Conservation (phyloP, 2,113 vertebrate species). For the Oreamnos americanus region DNA sequence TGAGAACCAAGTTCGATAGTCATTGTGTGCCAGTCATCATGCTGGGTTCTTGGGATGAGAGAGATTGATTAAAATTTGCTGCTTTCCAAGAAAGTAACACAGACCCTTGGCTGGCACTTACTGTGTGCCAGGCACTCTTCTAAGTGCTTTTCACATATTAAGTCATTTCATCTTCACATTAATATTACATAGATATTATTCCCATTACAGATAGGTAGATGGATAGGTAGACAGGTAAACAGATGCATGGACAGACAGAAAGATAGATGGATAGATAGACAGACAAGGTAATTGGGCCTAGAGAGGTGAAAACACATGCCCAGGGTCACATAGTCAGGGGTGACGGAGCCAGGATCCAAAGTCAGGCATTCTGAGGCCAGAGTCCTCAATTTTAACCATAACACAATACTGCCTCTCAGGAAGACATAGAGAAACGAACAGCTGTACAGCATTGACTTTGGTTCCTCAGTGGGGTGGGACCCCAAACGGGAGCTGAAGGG, state of each 20-base stretch:
- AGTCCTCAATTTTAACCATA: background rate
- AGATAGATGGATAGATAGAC: background rate
- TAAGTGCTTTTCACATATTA: background rate
- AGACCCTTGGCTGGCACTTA: background rate
- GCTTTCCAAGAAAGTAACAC: background rate
- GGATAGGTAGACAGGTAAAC: background rate
- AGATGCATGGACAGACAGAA: background rate
- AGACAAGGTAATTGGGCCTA: background rate
- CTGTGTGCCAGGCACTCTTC: background rate
- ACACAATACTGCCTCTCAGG: background rate
- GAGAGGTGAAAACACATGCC: background rate
- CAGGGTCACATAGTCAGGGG: background rate
- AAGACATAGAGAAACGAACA: background rate
- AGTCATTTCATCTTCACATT: background rate
- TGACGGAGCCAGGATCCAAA: background rate
- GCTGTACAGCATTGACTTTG: accelerated
- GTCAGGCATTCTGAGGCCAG: background rate
- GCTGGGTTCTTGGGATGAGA: background rate
- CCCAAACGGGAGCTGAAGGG: accelerated
- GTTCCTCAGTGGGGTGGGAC: background rate
- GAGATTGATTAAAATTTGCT: background rate
- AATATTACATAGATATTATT: background rate
- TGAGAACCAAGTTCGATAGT: background rate
- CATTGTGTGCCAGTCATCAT: background rate
- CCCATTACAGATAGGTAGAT: background rate